phyloP scores from a whole-genome alignment of 2,113 vertebrate genomes.

The Prochilodus magdalenae region DNA sequence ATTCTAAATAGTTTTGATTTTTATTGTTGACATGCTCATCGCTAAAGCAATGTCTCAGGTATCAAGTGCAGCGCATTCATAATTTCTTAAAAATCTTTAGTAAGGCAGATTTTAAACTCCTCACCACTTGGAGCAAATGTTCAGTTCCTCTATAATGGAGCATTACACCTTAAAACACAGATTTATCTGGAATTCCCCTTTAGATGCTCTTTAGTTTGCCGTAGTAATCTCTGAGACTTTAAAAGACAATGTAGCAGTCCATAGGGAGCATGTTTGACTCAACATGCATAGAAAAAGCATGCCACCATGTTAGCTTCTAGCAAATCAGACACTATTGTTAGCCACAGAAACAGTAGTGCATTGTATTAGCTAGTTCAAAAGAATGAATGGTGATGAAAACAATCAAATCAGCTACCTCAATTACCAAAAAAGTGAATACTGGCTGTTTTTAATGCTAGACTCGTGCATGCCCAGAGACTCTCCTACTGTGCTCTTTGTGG shows the following conservation, averaged over 20 bases:
- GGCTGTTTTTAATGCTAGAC: neutral
- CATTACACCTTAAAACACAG: too few species aligned
- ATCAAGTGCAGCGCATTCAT: too few species aligned
- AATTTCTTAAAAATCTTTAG: too few species aligned
- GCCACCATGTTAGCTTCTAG: neutral
- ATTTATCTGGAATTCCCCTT: too few species aligned
- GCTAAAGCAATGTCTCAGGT: too few species aligned
- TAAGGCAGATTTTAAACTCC: too few species aligned
- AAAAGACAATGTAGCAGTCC: neutral
- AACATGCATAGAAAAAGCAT: neutral
- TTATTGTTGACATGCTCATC: too few species aligned
- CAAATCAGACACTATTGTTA: neutral
- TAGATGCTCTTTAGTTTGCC: neutral
- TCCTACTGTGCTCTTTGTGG: neutral
- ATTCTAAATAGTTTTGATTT: too few species aligned
- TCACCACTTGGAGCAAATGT: too few species aligned
- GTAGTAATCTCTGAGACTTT: neutral
- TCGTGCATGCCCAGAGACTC: neutral
- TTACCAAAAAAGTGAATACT: neutral
- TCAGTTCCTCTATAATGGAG: too few species aligned
- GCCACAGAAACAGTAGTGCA: neutral
- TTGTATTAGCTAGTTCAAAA: neutral
- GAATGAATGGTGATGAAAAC: neutral
- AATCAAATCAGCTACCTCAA: neutral
- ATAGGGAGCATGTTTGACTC: neutral